Conservation (phyloP, 2,888 invertebrate species). For the Lottia gigantea region DNA sequence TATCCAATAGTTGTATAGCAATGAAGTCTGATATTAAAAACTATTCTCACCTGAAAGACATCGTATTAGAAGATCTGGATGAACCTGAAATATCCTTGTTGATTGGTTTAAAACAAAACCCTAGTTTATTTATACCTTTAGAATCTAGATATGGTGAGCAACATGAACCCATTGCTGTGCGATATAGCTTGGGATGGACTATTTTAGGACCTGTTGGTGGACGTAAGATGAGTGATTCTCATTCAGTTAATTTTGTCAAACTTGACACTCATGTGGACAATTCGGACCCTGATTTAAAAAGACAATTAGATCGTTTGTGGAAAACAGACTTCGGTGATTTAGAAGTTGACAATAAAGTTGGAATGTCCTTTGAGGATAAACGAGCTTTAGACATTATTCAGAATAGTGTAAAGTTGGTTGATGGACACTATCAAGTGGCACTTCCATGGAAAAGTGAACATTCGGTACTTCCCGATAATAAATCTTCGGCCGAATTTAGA, state of each 20-base stretch:
- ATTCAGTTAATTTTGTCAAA: slow-evolving; percentile 6
- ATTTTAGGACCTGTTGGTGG: not conserved
- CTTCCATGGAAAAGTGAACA: slow-evolving; percentile 4
- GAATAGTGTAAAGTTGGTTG: not conserved
- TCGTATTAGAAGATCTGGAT: not conserved
- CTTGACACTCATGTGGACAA: not conserved
- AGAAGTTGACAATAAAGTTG: not conserved
- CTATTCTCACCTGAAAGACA: not conserved
- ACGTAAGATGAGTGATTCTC: not conserved
- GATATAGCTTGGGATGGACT: not conserved
- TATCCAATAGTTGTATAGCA: not conserved
- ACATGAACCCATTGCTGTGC: not conserved
- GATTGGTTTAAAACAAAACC: not conserved
- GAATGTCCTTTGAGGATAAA: slow-evolving; percentile 1
- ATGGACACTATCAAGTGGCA: not conserved
- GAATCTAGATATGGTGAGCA: not conserved
- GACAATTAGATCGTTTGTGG: not conserved
- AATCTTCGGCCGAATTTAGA: not conserved
- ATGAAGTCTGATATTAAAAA: not conserved
- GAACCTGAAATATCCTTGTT: not conserved
- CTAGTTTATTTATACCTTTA: not conserved
- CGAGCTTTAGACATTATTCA: not conserved
- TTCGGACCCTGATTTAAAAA: not conserved
- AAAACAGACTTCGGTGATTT: slow-evolving; percentile 3
- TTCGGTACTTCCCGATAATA: not conserved